These are phyloP conservation scores for Cephus runcator DNA, from an alignment of 2,888 invertebrate genomes.

Conservation along the genomic window DNA sequence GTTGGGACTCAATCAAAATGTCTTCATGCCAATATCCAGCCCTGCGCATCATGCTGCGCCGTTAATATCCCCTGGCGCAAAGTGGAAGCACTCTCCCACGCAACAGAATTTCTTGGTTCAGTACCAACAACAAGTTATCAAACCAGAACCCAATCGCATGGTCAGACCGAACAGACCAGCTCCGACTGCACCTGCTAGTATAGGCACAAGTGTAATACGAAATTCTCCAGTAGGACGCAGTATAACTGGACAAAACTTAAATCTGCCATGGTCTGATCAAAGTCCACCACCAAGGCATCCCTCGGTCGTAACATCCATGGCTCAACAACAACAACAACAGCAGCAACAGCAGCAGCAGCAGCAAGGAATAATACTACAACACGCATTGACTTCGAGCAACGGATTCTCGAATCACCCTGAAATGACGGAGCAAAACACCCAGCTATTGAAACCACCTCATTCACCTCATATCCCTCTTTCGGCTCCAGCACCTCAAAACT, in stretches of 20 bases:
- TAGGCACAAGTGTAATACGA: slow-evolving; percentile 82
- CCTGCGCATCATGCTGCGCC: slow-evolving; percentile 69
- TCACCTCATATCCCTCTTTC: slow-evolving; percentile 52
- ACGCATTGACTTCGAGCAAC: slow-evolving; percentile 63
- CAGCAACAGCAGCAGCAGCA: slow-evolving; percentile 61
- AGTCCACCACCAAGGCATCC: slow-evolving; percentile 58
- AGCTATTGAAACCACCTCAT: slow-evolving; percentile 45
- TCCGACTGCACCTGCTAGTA: slow-evolving; percentile 58
- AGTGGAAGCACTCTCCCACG: slow-evolving; percentile 64
- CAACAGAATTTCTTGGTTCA: slow-evolving; percentile 66
- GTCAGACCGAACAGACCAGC: slow-evolving; percentile 72
- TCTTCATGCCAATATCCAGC: slow-evolving; percentile 91
- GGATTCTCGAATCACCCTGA: slow-evolving; percentile 55
- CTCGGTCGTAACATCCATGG: slow-evolving; percentile 59
- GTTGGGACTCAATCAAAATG: slow-evolving; percentile 77
- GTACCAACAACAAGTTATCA: slow-evolving; percentile 66
- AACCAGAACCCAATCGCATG: slow-evolving; percentile 73
- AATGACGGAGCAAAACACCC: slow-evolving; percentile 32
- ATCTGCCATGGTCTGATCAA: slow-evolving; percentile 56
- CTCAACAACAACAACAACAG: slow-evolving; percentile 56
- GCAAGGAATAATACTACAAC: slow-evolving; percentile 64
- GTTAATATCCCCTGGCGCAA: slow-evolving; percentile 55
- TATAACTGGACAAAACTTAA: slow-evolving; percentile 48
- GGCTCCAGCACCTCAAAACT: slow-evolving; percentile 48
- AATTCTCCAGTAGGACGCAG: slow-evolving; percentile 77